Percentiles rank a stretch among this genome's conserved stretches.
phyloP scores from a whole-genome alignment of 2,797 vertebrate genomes.

The Mus spretus region DNA sequence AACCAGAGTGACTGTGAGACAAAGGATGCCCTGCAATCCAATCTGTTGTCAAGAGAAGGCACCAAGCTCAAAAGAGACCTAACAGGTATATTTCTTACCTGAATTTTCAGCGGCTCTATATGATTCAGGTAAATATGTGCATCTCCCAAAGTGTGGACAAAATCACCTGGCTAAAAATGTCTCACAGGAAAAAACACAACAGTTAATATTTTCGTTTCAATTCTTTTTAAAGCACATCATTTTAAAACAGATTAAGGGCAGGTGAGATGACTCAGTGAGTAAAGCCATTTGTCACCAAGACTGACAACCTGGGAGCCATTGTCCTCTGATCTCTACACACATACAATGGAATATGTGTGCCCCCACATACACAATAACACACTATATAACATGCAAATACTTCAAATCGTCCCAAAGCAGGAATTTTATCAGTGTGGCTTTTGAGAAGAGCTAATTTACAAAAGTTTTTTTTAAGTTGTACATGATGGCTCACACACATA shows the following conservation, averaged over 20 bases:
- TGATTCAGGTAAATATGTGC: conserved; percentile 98
- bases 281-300: not conserved
- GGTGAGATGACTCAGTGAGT: not conserved
- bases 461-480: not conserved
- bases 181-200: conserved; percentile 24
- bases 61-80: not conserved
- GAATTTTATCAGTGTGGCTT: conserved; percentile 25
- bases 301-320: not conserved
- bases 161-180: conserved; percentile 93
- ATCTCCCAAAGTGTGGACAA: conserved; percentile 97
- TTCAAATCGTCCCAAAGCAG: conserved; percentile 5
- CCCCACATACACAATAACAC: not conserved
- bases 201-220: conserved; percentile 39
- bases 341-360: not conserved
- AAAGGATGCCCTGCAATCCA: not conserved
- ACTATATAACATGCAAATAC: not conserved
- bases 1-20: not conserved
- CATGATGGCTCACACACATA: not conserved
- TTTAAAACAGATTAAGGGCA: not conserved
- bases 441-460: conserved; percentile 18
- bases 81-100: conserved; percentile 89
- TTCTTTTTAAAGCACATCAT: not conserved
- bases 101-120: conserved; percentile 94
- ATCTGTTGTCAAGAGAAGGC: not conserved
- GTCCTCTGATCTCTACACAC: not conserved